phyloP scores from a whole-genome alignment of 2,888 invertebrate genomes.

The Koerneria pararmatus region DNA sequence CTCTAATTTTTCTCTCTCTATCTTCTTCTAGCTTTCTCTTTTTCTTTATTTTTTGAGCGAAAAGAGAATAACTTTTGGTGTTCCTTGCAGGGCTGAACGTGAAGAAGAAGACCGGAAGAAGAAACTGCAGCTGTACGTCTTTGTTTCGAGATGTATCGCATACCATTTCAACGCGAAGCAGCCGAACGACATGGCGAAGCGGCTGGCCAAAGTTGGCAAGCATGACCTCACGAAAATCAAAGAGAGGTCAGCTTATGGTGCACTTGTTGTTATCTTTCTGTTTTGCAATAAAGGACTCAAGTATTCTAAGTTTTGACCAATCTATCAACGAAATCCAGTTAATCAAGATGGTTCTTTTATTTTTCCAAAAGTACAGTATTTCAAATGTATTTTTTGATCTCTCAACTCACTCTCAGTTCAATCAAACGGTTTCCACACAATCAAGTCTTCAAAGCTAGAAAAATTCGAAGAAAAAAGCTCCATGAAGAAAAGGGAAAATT shows the following conservation, averaged over 20 bases:
- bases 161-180: slow-evolving; percentile 98
- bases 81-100: slow-evolving; percentile 74
- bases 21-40: not conserved
- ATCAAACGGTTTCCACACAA: too few species aligned
- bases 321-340: too few species aligned
- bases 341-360: too few species aligned
- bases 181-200: slow-evolving; percentile 82
- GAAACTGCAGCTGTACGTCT: slow-evolving; percentile 91
- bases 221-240: slow-evolving; percentile 69
- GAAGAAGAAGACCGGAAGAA: slow-evolving; percentile 93
- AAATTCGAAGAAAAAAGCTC: not conserved
- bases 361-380: too few species aligned
- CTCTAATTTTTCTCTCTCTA: not conserved
- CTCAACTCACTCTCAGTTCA: too few species aligned
- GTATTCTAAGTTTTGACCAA: too few species aligned
- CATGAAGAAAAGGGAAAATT: not conserved
- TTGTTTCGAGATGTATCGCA: slow-evolving; percentile 81
- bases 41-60: not conserved
- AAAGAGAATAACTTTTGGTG: not conserved
- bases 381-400: too few species aligned
- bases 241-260: slow-evolving; percentile 33
- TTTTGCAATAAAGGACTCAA: too few species aligned
- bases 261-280: too few species aligned
- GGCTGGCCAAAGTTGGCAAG: slow-evolving; percentile 91
- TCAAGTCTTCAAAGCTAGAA: not conserved